A percentile compares a stretch with the other conserved stretches of the same genome.
phyloP scores from a whole-genome alignment of 2,797 vertebrate genomes.

The Macropodus opercularis region DNA sequence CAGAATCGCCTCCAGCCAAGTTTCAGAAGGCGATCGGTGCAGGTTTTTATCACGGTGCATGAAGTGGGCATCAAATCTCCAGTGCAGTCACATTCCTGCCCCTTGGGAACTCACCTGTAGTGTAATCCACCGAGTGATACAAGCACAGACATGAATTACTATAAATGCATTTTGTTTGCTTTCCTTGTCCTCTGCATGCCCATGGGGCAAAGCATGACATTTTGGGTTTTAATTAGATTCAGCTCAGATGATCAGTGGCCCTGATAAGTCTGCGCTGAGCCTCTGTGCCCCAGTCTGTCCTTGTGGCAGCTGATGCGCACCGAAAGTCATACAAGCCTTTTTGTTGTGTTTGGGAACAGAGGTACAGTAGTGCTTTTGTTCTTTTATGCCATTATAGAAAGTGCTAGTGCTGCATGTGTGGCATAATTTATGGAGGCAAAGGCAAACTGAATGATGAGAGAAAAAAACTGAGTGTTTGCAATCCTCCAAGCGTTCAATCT shows the following conservation, averaged over 20 bases:
- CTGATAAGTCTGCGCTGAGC: slow-evolving; percentile 49
- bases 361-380: slow-evolving; percentile 40
- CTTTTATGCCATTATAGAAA: slow-evolving; percentile 50
- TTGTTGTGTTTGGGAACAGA: slow-evolving; percentile 34
- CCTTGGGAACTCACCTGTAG: slow-evolving; percentile 33
- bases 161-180: slow-evolving; percentile 32
- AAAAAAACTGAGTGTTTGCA: slow-evolving; percentile 32
- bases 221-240: slow-evolving; percentile 69
- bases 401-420: slow-evolving; percentile 30
- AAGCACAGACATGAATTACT: slow-evolving; percentile 8
- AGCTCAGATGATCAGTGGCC: slow-evolving; percentile 58
- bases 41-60: slow-evolving; percentile 56
- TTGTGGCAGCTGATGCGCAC: slow-evolving; percentile 32
- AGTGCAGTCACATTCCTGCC: slow-evolving; percentile 28
- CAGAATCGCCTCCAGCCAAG: slow-evolving; percentile 50
- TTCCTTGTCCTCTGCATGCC: slow-evolving; percentile 32
- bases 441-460: slow-evolving; percentile 38
- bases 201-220: slow-evolving; percentile 49
- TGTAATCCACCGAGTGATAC: slow-evolving; percentile 26
- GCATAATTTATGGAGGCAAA: slow-evolving; percentile 34
- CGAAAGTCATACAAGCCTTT: slow-evolving; percentile 31
- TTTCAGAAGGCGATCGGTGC: slow-evolving; percentile 47
- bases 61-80: slow-evolving; percentile 59
- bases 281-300: slow-evolving; percentile 24
- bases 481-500: slow-evolving; percentile 54